Evolutionary conservation across 2,888 invertebrate species (phyloP), one percentile per base, ranked within the genome.

Genomic region (Ophonus ardosiacus): DNA sequence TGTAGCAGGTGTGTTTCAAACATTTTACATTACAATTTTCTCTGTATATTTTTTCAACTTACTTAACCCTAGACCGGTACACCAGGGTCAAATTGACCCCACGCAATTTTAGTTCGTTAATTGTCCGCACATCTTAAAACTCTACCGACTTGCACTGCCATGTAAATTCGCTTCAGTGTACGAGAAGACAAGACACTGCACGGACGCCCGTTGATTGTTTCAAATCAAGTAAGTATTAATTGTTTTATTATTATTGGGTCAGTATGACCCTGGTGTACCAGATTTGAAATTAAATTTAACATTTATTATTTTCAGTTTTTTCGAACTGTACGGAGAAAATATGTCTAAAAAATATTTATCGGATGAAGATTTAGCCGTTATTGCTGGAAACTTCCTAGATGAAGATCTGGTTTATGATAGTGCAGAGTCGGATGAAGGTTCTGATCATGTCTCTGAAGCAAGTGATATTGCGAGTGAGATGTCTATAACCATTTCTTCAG

Each of bases 341-440:
- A 57, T 84, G 78, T 78, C 84, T 84, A 80, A 61, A 84, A 80
- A 84, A 38, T 84, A 84, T 84, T 84, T 84, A 43, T 61, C 84
- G 80, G 79, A 80, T 59, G 84, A 78, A 76, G 76, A 84, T 78
- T 80, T 84, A 81, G 84, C 63, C 79, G 80, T 38, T 84, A 68
- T 65, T 84, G 80, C 80, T 78, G 61, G 63, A 84, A 63, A 84
- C 38, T 18, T 84, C 78, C 78, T 84, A 7, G 24, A 79, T 13
- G 78, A 84, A 84, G 17, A 78, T 18, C 76, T 18, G 18, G 24
- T 18, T 21, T 13, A 68, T 21, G 21, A 68, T 18, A 68, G 18
- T 68, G 68, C 68, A 68, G 18, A 79, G 59, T 80, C 80, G 15
- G 71, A 82, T 40, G 82, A 82, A 40, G 40, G 40, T 82, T 82